Percentiles rank a stretch among this genome's conserved stretches.
phyloP scores from a whole-genome alignment of 2,888 invertebrate genomes.

The Protonemura montana region DNA sequence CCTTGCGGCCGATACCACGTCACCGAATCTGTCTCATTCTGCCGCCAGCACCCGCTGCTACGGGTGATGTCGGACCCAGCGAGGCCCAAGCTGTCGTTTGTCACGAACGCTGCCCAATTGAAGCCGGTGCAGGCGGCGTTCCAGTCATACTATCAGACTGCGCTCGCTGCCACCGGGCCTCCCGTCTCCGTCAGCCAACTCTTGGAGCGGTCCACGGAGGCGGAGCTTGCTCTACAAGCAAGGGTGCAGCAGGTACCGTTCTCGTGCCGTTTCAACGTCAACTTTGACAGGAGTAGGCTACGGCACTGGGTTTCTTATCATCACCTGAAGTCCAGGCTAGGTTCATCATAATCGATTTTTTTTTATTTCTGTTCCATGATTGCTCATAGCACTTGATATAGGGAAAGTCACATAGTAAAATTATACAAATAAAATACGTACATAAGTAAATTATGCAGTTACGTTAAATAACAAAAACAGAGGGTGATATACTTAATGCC shows the following conservation, averaged over 20 bases:
- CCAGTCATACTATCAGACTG: slow-evolving; percentile 32
- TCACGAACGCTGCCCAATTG: slow-evolving; percentile 33
- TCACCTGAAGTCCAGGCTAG: too few relatives aligned
- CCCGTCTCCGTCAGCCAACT: slow-evolving; percentile 33
- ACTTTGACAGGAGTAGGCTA: not conserved
- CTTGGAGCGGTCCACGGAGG: slow-evolving; percentile 30
- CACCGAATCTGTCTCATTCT: not conserved
- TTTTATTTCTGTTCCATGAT: too few relatives aligned
- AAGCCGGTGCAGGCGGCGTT: slow-evolving; percentile 26
- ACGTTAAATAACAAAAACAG: too few relatives aligned
- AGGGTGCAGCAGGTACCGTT: slow-evolving; percentile 9
- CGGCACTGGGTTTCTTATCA: too few relatives aligned
- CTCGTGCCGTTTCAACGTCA: too few relatives aligned
- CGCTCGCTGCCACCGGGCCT: slow-evolving; percentile 34
- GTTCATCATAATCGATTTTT: too few relatives aligned
- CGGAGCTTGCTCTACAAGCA: slow-evolving; percentile 28
- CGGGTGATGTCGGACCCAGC: slow-evolving; percentile 32
- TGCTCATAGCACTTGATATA: too few relatives aligned
- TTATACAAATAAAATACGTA: too few relatives aligned
- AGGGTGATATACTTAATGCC: too few relatives aligned
- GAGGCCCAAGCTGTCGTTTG: slow-evolving; percentile 41
- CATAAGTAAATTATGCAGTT: too few relatives aligned
- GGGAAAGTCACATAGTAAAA: too few relatives aligned
- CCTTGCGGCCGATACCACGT: too few relatives aligned
- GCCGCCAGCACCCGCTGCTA: slow-evolving; percentile 45